Evolutionary conservation across 2,113 vertebrate genomes (phyloP), one percentile per base, ranked within the genome.

Genomic region (Apaloderma vittatum): DNA sequence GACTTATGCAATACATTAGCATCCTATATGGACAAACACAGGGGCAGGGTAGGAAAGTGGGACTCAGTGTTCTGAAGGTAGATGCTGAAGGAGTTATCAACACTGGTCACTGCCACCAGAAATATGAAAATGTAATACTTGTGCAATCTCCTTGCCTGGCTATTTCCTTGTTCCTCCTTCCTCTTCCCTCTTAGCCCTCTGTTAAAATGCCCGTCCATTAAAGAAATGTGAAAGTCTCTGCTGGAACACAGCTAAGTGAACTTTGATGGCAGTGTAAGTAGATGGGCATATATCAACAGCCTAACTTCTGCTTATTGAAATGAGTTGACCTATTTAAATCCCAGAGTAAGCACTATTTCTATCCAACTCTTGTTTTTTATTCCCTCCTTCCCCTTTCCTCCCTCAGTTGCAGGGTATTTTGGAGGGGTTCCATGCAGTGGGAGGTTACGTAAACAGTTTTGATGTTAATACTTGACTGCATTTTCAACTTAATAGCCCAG

Each of bases 401-500:
- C 37, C 77, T 70, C 62, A 58, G 43, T 46, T 77, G 57, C 68
- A 57, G 62, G 51, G 30, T 92, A 40, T 93, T 86, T 70, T 83
- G 79, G 91, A 97, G 73, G 74, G 84, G 36, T 36, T 94, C 79
- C 36, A 24, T 71, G 48, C 15, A 22, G 75, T 76, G 59, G 68
- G 78, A 96, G 90, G 91, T 79, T 86, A 91, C 85, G 68, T 75
- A 95, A 95, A 97, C 92, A 74, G 49, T 92, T 93, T 87, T 13
- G 1, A 73, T 92, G 79, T 95, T 97, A 96, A 97, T 95, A 95
- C 94, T 95, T 95, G 92, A 94, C 91, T 97, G 87, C 79, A 59
- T 97, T 95, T 97, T 94, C 91, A 94, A 82, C 82, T 72, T 95
- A 96, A 97, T 90, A 94, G 85, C 73, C 87, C 79, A 94, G 85